These are phyloP conservation scores for Spodoptera littoralis DNA, from an alignment of 2,888 invertebrate genomes.

Conservation along the genomic window DNA sequence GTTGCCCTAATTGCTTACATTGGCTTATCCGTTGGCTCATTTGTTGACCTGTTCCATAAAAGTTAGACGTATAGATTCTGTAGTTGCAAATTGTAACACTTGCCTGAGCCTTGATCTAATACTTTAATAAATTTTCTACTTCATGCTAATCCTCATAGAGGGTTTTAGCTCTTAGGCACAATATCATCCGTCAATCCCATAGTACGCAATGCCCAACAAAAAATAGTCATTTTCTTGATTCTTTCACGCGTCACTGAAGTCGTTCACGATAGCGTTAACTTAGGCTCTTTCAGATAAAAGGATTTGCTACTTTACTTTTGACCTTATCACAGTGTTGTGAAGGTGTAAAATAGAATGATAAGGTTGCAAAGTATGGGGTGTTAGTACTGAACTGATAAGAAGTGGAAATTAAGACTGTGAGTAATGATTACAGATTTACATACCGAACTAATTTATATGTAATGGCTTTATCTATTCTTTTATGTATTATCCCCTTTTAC, in stretches of 20 bases:
- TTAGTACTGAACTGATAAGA: conserved; percentile 72
- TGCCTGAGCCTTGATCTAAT: too few species aligned
- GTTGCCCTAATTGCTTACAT: too few species aligned
- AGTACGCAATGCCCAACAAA: conserved; percentile 32
- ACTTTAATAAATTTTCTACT: background rate
- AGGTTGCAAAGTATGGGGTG: conserved; percentile 48
- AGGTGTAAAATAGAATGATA: conserved; percentile 25
- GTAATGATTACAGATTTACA: conserved; percentile 78
- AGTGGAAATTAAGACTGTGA: conserved; percentile 76
- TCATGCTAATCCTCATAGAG: conserved; percentile 16
- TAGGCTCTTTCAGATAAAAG: conserved; percentile 51
- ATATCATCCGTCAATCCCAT: background rate
- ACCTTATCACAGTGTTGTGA: conserved; percentile 19
- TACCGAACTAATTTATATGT: conserved; percentile 61
- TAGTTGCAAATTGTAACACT: too few species aligned
- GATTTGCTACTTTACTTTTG: conserved; percentile 22
- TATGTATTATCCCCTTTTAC: conserved; percentile 19
- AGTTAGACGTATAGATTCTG: too few species aligned
- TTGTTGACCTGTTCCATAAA: too few species aligned
- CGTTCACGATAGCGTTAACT: conserved; percentile 62
- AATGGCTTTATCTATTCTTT: conserved; percentile 41
- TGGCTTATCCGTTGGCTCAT: too few species aligned
- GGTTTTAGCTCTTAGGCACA: conserved; percentile 17
- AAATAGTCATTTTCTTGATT: conserved; percentile 60
- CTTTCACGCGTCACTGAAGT: conserved; percentile 64